Percentiles rank a stretch among this genome's conserved stretches.
These are phyloP conservation scores for Pycnonotus jocosus DNA, from an alignment of 2,113 vertebrate species.

Conservation along the genomic window DNA sequence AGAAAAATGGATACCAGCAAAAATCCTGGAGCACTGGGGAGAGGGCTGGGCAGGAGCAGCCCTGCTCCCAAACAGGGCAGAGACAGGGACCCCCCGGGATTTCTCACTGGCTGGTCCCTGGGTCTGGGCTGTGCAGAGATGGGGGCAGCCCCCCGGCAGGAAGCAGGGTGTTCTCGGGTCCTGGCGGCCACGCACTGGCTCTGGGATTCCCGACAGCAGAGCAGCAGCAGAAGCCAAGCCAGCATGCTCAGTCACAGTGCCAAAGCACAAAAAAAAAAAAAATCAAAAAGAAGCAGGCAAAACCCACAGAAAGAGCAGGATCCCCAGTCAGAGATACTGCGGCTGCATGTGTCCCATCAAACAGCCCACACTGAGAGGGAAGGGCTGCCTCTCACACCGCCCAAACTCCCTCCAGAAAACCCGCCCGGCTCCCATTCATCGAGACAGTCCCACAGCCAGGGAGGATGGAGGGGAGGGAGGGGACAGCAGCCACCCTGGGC, in stretches of 20 bases:
- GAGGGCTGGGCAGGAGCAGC: neutral
- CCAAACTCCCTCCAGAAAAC: neutral
- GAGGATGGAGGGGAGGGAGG: neutral
- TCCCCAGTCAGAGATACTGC: neutral
- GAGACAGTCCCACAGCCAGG: rapidly evolving
- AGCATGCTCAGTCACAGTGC: neutral
- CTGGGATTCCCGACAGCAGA: rapidly evolving
- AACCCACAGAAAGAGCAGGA: neutral
- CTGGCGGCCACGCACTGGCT: too few species aligned
- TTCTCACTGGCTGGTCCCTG: neutral
- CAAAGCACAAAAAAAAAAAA: neutral
- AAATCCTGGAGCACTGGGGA: rapidly evolving
- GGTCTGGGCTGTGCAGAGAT: too few species aligned
- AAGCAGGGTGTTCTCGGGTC: neutral
- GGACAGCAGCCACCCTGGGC: neutral
- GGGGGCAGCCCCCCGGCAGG: neutral
- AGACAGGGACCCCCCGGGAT: neutral
- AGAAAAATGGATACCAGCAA: neutral
- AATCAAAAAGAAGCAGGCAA: neutral
- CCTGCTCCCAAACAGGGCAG: neutral
- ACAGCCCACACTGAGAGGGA: neutral
- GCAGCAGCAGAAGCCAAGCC: neutral
- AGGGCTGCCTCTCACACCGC: rapidly evolving
- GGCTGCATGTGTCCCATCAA: neutral
- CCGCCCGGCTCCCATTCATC: neutral